These are phyloP conservation scores for Aeoliscus strigatus DNA, from an alignment of 2,797 vertebrate species.

Conservation along the genomic window DNA sequence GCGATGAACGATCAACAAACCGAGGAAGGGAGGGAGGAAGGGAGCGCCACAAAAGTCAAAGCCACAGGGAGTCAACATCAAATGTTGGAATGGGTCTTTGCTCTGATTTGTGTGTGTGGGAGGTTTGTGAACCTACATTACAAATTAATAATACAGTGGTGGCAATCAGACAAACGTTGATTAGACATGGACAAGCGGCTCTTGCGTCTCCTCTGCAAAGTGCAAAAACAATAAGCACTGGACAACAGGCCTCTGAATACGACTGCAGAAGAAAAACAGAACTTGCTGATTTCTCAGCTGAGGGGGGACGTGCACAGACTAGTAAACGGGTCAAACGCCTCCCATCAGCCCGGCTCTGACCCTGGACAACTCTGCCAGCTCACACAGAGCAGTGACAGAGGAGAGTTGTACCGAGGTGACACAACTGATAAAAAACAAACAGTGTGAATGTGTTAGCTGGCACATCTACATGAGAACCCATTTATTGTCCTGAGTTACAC, in stretches of 20 bases:
- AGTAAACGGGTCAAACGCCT: conserved; percentile 21
- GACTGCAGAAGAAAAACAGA: conserved; percentile 23
- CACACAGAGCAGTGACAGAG: conserved; percentile 6
- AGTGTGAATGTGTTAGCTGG: not conserved
- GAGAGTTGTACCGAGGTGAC: conserved; percentile 15
- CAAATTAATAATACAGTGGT: conserved; percentile 10
- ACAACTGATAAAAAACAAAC: conserved; percentile 8
- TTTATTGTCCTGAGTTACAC: not conserved
- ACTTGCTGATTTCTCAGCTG: conserved; percentile 22
- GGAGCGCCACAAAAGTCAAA: conserved; percentile 27
- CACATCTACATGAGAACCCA: not conserved
- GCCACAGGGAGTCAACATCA: conserved; percentile 23
- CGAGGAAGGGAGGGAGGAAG: conserved; percentile 15
- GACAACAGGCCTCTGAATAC: conserved; percentile 14
- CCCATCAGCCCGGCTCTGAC: conserved; percentile 37
- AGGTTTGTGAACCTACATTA: conserved; percentile 16
- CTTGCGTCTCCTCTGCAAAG: conserved; percentile 11
- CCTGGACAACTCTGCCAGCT: conserved; percentile 36
- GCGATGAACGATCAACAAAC: conserved; percentile 54
- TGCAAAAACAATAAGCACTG: conserved; percentile 38
- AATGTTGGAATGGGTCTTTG: conserved; percentile 25
- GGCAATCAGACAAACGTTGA: not conserved
- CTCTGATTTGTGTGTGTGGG: conserved; percentile 3
- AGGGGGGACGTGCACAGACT: conserved; percentile 44
- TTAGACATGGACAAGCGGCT: too few species aligned